Evolutionary conservation across 2,797 vertebrate genomes (phyloP).

Genomic region (Megaceryle alcyon): DNA sequence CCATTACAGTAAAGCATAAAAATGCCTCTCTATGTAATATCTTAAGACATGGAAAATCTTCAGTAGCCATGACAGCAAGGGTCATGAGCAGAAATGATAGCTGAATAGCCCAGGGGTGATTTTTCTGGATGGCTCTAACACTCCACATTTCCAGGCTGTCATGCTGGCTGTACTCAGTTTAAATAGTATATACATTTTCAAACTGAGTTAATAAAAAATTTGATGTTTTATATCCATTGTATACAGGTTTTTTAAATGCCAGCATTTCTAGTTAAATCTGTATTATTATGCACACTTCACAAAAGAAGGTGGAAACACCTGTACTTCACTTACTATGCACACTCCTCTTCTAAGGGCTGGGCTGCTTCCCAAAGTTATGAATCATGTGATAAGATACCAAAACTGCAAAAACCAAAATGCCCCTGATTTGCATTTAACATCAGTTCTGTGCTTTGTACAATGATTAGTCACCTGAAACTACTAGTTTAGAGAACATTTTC

Average conservation of each 20-base stretch:
- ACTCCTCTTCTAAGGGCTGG: neutral
- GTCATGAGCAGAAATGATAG: neutral
- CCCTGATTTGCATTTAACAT: neutral
- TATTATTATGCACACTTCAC: neutral
- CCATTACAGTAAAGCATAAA: neutral
- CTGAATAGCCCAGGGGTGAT: neutral
- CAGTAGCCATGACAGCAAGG: neutral
- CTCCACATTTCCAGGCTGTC: neutral
- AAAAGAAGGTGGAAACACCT: neutral
- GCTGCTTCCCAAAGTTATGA: neutral
- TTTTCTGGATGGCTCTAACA: neutral
- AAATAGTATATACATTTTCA: neutral
- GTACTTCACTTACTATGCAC: neutral
- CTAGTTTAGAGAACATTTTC: neutral
- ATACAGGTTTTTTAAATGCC: neutral
- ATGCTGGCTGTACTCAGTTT: neutral
- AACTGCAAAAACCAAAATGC: neutral
- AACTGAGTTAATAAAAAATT: neutral
- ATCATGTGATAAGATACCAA: neutral
- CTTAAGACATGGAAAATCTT: neutral
- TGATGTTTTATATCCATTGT: neutral
- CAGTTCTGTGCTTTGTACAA: neutral
- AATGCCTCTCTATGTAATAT: neutral
- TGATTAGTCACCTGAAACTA: neutral
- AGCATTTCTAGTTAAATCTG: neutral